Conservation (phyloP, 1,140 invertebrate species). For the Solenopsis invicta region DNA sequence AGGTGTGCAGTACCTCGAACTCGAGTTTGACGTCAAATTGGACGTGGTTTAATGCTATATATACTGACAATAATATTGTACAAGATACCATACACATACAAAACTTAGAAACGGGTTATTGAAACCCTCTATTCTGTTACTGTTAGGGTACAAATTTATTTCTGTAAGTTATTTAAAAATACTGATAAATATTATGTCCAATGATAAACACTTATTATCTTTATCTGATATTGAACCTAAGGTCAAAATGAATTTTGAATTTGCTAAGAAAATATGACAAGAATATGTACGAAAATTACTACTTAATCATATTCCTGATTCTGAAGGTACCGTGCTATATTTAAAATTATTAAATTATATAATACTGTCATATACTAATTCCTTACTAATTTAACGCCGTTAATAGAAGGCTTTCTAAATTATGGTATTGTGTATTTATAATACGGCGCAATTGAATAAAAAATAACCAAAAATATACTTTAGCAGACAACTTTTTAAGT, state of each 20-base stretch:
- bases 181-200: background rate
- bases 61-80: background rate
- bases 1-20: background rate
- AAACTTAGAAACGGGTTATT: background rate
- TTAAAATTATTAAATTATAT: slow-evolving; percentile 4
- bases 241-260: background rate
- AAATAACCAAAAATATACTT: background rate
- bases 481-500: background rate
- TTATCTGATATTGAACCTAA: background rate
- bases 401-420: background rate
- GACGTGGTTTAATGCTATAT: background rate
- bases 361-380: background rate
- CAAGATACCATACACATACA: background rate
- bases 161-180: slow-evolving; percentile 3
- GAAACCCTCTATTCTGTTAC: background rate
- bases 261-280: background rate
- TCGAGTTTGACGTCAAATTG: background rate
- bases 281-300: background rate
- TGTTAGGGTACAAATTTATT: background rate
- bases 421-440: background rate
- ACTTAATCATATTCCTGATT: background rate
- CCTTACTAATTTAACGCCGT: background rate
- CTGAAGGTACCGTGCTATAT: background rate
- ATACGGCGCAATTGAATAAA: background rate
- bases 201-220: background rate